Base-by-base conservation (phyloP, 2,113 vertebrate species). In the Suricata suricatta region DNA sequence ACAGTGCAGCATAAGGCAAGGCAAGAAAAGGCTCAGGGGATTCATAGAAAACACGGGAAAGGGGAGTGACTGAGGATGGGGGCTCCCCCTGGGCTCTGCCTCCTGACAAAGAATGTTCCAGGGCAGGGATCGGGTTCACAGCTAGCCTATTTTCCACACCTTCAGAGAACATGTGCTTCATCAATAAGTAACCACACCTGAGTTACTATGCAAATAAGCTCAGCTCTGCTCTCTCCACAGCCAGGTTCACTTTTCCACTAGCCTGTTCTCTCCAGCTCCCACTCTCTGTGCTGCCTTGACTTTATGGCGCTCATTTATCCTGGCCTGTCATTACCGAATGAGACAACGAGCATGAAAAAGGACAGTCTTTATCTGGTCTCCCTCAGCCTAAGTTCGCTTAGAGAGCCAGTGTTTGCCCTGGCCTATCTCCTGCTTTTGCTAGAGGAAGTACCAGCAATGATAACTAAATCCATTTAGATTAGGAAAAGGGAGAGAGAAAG, bases 171-270 rank as follows among this genome's bases (percentile, higher is more conserved):
- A 83, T 50, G 90, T 50, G 85, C 80, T 93, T 95, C 88, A 84
- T 97, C 52, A 96, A 93, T 96, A 95, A 97, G 91, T 98, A 93
- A 95, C 77, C 91, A 80, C 63, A 52, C 69, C 87, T 38, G 88
- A 80, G 93, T 85, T 60, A 41, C 91, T 69, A 54, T 31, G 82
- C 86, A 93, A 92, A 93, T 86, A 95, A 71, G 57, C 64, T 66
- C 71, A 79, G 81, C 47, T 90, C 71, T 44, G 64, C 6, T 52
- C 35, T 94, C 54, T 12, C 23, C 82, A 87, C 69, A 83, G 27
- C 41, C 69, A 41, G 57, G 82, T 29, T 64, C 66, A 64, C 69
- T 64, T 86, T 89, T 82, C 82, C 80, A 95, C 44, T 5, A 79
- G 71, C 3, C 29, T 52, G 76, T 69, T 76, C 72, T 86, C 76